These are phyloP conservation scores for Umimayanthus kanabou DNA, from an alignment of 92 coral and sea anemone species.

Conservation along the genomic window DNA sequence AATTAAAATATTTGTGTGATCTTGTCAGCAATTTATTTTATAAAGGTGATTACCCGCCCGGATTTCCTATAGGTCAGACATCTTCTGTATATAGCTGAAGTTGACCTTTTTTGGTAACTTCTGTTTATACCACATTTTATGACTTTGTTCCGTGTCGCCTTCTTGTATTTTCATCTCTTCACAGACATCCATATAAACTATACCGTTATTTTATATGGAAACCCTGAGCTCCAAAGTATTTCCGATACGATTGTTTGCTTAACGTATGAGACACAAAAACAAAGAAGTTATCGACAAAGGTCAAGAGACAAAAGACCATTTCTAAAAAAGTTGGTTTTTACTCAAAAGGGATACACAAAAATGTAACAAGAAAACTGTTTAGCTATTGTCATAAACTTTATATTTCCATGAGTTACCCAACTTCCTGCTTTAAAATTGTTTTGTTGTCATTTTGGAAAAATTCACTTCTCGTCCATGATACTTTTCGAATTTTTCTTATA, in stretches of 20 bases:
- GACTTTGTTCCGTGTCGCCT: slow-evolving; percentile 4
- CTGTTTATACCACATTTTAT: neutral
- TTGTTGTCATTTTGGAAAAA: too few species aligned
- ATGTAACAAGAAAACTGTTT: neutral
- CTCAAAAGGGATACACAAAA: neutral
- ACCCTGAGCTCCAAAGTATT: neutral
- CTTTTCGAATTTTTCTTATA: neutral
- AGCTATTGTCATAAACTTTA: neutral
- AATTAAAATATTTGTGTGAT: neutral
- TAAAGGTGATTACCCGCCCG: neutral
- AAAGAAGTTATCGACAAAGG: neutral
- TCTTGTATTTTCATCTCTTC: neutral
- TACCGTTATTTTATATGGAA: neutral
- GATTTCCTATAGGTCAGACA: slow-evolving; percentile 26
- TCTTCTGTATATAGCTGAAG: neutral
- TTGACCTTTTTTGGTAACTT: slow-evolving; percentile 24
- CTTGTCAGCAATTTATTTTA: neutral
- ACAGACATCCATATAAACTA: neutral
- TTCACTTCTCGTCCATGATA: neutral
- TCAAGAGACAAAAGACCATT: neutral
- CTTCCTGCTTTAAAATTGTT: neutral
- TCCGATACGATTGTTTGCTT: neutral
- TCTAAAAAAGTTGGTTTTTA: too few species aligned
- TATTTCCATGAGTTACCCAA: neutral
- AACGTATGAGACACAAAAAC: neutral